These are phyloP conservation scores for Piscicola geometra DNA, from an alignment of 2,888 invertebrate genomes.

Conservation along the genomic window DNA sequence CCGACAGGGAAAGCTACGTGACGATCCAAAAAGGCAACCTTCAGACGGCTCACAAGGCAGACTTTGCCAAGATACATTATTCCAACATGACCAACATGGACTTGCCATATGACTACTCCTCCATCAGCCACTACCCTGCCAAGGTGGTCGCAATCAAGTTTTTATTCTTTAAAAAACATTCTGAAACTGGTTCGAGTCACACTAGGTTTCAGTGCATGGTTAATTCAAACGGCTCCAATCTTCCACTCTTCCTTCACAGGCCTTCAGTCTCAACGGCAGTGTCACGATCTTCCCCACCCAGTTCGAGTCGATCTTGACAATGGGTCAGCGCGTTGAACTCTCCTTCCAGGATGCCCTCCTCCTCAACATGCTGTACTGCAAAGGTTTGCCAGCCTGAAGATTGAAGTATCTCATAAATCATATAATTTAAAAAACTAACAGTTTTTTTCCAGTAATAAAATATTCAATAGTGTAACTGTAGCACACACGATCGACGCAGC, in stretches of 20 bases:
- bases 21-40: conserved; percentile 33
- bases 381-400: conserved; percentile 17
- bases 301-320: conserved; percentile 34
- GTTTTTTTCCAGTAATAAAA: not conserved
- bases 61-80: not conserved
- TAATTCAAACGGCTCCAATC: too few species aligned
- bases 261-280: too few species aligned
- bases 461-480: not conserved
- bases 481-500: too few species aligned
- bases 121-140: conserved; percentile 40
- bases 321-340: conserved; percentile 42
- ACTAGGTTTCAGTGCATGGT: too few species aligned
- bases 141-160: too few species aligned
- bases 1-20: conserved; percentile 38
- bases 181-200: too few species aligned
- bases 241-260: too few species aligned
- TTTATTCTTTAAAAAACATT: too few species aligned
- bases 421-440: too few species aligned
- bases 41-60: not conserved
- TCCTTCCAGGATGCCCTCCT: conserved; percentile 41
- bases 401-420: too few species aligned
- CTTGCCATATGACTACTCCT: conserved; percentile 40
- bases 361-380: conserved; percentile 40
- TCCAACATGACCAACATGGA: not conserved
- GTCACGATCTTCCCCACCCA: not conserved